Base-by-base conservation (phyloP, 2,113 vertebrate species). In the Zapornia atra region DNA sequence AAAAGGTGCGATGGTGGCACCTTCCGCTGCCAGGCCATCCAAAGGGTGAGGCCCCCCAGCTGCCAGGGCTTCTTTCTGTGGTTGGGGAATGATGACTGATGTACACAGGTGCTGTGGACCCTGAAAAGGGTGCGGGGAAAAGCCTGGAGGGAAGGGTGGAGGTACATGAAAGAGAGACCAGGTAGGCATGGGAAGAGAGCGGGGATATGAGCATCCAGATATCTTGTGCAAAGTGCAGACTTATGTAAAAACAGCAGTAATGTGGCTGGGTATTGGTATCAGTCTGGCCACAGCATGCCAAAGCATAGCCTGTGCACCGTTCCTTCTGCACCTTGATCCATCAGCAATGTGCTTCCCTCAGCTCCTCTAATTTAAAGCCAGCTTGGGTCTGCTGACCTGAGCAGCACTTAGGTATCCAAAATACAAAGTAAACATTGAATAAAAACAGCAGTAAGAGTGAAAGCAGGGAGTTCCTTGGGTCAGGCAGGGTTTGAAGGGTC, bases 291-390 rank as follows among this genome's bases (percentile, higher is more conserved):
- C 2, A 18, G 16, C 11, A 10, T 4, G 10, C 18, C 44, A 10
- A 26, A 44, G 46, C 3, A 0, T 28, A 36, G 17, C 31, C 69
- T 5, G 1, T 9, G 33, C 33, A 20, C 2, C 10, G 3, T 19
- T 24, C 15, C 2, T 44, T 80, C n/a, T 70, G 15, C 14, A 25
- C 3, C 3, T 21, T 51, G 10, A 18, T 14, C 25, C 14, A 2
- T 53, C 24, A 15, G 10, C 38, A 42, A 6, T 1, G 5, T 65
- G 38, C 34, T 63, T 78, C 29, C 28, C 59, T 54, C 15, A 22
- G 6, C 57, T 54, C 28, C 13, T 2, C 25, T 46, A 4, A 22
- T 66, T 34, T 51, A 78, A 83, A 64, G 38, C 12, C 26, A 76
- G 26, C 29, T 68, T 51, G 28, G 6, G 11, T 70, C 44, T 79